A percentile compares a stretch with the other conserved stretches of the same genome.
Conservation (phyloP, 1,140 invertebrate genomes). For the Aphelinus certus region DNA sequence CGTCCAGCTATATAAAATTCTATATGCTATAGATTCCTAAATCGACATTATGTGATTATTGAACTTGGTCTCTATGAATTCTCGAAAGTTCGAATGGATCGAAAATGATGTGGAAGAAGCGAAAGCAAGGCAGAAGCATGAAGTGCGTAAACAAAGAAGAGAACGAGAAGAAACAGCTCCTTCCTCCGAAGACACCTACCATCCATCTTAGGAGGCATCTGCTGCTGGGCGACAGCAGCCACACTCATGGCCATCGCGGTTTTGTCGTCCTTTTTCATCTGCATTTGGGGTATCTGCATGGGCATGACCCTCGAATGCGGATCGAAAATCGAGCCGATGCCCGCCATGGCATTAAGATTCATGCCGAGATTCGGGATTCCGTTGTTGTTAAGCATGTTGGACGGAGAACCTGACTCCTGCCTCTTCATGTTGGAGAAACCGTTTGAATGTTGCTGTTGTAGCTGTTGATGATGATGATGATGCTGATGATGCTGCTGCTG, state of each 20-base stretch:
- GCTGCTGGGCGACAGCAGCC: slow-evolving; percentile 29
- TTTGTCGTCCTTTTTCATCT: slow-evolving; percentile 69
- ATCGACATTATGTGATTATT: too few relatives aligned
- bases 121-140: neutral
- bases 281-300: slow-evolving; percentile 61
- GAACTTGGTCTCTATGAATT: too few relatives aligned
- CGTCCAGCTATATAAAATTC: too few relatives aligned
- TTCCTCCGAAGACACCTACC: slow-evolving; percentile 49
- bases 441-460: slow-evolving; percentile 55
- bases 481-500: slow-evolving; percentile 5
- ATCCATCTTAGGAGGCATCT: slow-evolving; percentile 60
- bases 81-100: too few relatives aligned
- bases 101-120: neutral
- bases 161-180: neutral
- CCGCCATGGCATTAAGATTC: slow-evolving; percentile 60
- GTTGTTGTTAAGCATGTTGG: slow-evolving; percentile 65
- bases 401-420: slow-evolving; percentile 53
- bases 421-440: slow-evolving; percentile 64
- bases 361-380: slow-evolving; percentile 61
- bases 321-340: slow-evolving; percentile 75
- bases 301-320: slow-evolving; percentile 60
- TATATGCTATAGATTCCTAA: too few relatives aligned
- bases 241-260: slow-evolving; percentile 56
- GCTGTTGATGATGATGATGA: slow-evolving; percentile 12
- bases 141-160: neutral